These are phyloP conservation scores for Lathamus discolor DNA, from an alignment of 2,113 vertebrate species.

Conservation along the genomic window DNA sequence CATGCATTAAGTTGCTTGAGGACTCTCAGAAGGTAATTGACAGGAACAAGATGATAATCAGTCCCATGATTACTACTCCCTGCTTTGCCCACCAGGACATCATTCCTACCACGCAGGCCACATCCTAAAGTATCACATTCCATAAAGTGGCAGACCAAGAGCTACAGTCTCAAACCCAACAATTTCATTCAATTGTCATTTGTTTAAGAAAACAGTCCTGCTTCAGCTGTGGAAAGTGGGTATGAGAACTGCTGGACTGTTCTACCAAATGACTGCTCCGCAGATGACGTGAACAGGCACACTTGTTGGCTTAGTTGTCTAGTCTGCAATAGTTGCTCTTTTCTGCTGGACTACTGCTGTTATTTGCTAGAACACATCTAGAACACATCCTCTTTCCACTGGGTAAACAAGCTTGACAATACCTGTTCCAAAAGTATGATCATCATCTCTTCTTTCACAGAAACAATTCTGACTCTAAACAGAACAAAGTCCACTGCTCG, in stretches of 20 bases:
- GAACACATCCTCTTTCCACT: conserved; percentile 7
- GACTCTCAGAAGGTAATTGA: not conserved
- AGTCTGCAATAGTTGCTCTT: not conserved
- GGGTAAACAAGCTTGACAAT: conserved; percentile 27
- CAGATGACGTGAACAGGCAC: not conserved
- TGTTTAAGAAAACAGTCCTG: not conserved
- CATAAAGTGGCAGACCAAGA: not conserved
- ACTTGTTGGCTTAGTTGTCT: not conserved
- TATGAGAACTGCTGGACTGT: not conserved
- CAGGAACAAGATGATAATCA: not conserved
- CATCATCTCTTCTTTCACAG: not conserved
- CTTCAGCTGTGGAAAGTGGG: not conserved
- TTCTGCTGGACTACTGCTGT: not conserved
- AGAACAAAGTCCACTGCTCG: not conserved
- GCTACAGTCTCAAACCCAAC: not conserved
- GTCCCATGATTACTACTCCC: not conserved
- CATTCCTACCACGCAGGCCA: not conserved
- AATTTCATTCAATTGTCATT: not conserved
- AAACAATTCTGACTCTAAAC: not conserved
- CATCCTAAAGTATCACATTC: accelerated
- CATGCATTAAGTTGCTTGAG: not conserved
- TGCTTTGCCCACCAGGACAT: not conserved
- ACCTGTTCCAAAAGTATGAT: not conserved
- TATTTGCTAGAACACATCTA: not conserved
- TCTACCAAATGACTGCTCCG: not conserved